phyloP scores from a whole-genome alignment of 1,140 invertebrate genomes.

The Camponotus pennsylvanicus region DNA sequence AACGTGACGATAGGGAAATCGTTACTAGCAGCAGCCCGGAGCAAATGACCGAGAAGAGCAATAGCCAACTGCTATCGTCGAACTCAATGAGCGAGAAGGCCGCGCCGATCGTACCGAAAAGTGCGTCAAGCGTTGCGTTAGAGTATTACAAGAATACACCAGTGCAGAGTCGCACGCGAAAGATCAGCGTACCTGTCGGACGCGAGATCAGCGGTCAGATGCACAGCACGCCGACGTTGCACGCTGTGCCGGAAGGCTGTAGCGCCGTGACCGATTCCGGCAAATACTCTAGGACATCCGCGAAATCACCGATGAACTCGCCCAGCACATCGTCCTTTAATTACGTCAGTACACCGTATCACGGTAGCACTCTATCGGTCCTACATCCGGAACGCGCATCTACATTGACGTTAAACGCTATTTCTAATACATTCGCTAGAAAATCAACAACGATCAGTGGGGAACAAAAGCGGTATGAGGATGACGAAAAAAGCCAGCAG shows the following conservation, averaged over 20 bases:
- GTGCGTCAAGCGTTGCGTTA: slow-evolving; percentile 87
- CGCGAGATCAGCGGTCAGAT: slow-evolving; percentile 86
- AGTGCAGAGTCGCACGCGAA: slow-evolving; percentile 84
- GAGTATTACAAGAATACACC: slow-evolving; percentile 86
- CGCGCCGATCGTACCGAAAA: slow-evolving; percentile 83
- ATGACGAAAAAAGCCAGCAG: slow-evolving; percentile 82
- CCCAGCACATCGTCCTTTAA: slow-evolving; percentile 93
- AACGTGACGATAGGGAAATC: slow-evolving; percentile 60
- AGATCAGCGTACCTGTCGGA: slow-evolving; percentile 86
- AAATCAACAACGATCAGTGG: slow-evolving; percentile 70
- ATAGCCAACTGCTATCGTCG: slow-evolving; percentile 59
- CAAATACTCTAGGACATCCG: slow-evolving; percentile 74
- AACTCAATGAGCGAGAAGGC: slow-evolving; percentile 62
- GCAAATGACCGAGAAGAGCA: slow-evolving; percentile 70
- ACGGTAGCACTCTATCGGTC: slow-evolving; percentile 92
- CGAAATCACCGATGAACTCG: slow-evolving; percentile 87
- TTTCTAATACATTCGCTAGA: slow-evolving; percentile 86
- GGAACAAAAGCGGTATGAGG: slow-evolving; percentile 72
- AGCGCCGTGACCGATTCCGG: slow-evolving; percentile 76
- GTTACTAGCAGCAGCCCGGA: slow-evolving; percentile 73
- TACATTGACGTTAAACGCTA: slow-evolving; percentile 91
- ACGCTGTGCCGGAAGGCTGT: slow-evolving; percentile 87
- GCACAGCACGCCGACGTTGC: slow-evolving; percentile 88
- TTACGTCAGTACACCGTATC: slow-evolving; percentile 93
- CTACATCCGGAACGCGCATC: slow-evolving; percentile 92